phyloP scores from a whole-genome alignment of 2,797 vertebrate species.

The Antennarius maculatus region DNA sequence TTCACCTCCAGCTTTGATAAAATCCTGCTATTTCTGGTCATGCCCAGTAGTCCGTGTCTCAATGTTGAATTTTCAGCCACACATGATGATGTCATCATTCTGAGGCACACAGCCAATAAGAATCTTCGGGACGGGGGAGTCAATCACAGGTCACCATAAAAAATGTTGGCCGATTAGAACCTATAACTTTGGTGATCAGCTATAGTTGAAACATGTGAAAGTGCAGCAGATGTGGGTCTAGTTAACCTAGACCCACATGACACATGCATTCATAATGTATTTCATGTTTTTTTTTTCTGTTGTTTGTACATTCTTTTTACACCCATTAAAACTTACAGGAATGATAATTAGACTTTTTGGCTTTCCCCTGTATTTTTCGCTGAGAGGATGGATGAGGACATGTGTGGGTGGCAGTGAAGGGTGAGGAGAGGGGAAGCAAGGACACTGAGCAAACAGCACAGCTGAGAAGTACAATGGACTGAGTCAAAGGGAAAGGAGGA shows the following conservation, averaged over 20 bases:
- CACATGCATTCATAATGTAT: constrained; percentile 39
- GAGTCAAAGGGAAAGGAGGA: constrained; percentile 62
- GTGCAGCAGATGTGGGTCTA: constrained; percentile 53
- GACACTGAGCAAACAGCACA: constrained; percentile 53
- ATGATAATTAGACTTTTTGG: constrained; percentile 57
- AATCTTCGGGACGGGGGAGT: constrained; percentile 56
- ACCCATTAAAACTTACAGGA: constrained; percentile 31
- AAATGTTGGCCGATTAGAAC: constrained; percentile 55
- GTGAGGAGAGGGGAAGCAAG: constrained; percentile 52
- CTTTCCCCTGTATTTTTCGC: constrained; percentile 58
- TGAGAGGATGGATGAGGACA: constrained; percentile 68
- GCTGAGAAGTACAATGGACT: constrained; percentile 63
- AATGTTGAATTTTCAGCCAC: constrained; percentile 45
- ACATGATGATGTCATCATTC: constrained; percentile 62
- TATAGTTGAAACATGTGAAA: constrained; percentile 59
- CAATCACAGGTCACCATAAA: constrained; percentile 68
- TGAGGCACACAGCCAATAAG: constrained; percentile 63
- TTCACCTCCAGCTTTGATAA: constrained; percentile 40
- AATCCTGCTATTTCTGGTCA: constrained; percentile 8
- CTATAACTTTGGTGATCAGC: constrained; percentile 73
- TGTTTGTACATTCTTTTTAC: constrained; percentile 5
- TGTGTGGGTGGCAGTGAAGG: constrained; percentile 68
- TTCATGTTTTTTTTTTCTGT: constrained; percentile 23
- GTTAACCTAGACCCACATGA: constrained; percentile 36
- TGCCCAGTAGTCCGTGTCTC: constrained; percentile 37